A percentile compares a stretch with the other conserved stretches of the same genome.
phyloP scores from a whole-genome alignment of 92 coral and sea anemone species.

The Epizoanthus rinbou region DNA sequence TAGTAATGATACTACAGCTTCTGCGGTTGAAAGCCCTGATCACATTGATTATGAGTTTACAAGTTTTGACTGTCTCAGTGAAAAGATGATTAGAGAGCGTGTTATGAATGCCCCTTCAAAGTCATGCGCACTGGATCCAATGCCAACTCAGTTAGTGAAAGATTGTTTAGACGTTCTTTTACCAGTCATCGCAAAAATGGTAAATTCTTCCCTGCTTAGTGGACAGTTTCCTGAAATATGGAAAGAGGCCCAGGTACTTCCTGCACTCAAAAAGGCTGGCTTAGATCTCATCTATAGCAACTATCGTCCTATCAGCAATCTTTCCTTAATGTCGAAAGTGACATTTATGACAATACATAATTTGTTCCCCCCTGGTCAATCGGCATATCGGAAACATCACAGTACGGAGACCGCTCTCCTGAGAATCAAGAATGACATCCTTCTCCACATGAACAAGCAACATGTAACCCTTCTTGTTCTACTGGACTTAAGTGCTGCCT shows the following conservation, averaged over 20 bases:
- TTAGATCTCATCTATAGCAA: conserved; percentile 38
- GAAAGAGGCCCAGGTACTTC: conserved; percentile 50
- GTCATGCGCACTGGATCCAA: too few species aligned
- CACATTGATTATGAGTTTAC: background rate
- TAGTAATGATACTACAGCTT: too few species aligned
- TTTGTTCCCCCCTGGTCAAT: conserved; percentile 39
- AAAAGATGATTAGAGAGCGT: conserved; percentile 15
- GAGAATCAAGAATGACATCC: conserved; percentile 41
- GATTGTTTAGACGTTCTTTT: too few species aligned
- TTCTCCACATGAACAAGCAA: conserved; percentile 41
- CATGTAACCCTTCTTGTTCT: conserved; percentile 46
- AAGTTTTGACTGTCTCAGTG: conserved; percentile 17
- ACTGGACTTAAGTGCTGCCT: too few species aligned
- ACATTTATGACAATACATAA: conserved; percentile 7
- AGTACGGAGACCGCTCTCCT: conserved; percentile 49
- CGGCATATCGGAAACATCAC: too few species aligned
- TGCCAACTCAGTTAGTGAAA: too few species aligned
- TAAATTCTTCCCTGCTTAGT: too few species aligned
- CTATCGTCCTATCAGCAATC: conserved; percentile 47
- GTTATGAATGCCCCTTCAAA: too few species aligned
- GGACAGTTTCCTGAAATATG: conserved; percentile 45
- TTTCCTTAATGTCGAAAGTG: conserved; percentile 40
- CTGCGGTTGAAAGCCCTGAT: too few species aligned
- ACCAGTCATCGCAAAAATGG: too few species aligned
- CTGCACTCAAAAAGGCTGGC: conserved; percentile 20